Evolutionary conservation across 2,888 invertebrate species (phyloP).

Genomic region (Mechanitis mazaeus): DNA sequence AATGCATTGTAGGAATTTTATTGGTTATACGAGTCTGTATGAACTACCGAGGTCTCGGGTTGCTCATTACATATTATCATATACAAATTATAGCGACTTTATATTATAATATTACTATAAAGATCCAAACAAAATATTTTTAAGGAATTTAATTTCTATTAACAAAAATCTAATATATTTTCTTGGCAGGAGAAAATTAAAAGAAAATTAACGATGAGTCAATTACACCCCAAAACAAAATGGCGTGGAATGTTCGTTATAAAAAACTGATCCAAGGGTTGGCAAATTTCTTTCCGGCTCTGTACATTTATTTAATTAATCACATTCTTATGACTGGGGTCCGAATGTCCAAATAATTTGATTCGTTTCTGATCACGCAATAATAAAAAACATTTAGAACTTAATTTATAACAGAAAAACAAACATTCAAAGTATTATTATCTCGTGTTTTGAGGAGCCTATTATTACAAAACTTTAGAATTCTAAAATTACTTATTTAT

Average conservation of each 20-base stretch:
- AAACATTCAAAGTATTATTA: background rate
- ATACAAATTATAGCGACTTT: background rate
- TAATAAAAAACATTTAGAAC: background rate
- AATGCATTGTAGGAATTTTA: conserved; percentile 69
- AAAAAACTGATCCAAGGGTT: conserved; percentile 68
- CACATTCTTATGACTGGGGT: conserved; percentile 71
- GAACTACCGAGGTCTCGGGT: conserved; percentile 43
- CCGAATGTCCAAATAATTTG: conserved; percentile 67
- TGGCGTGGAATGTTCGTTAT: conserved; percentile 62
- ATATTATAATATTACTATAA: background rate
- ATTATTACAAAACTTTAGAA: background rate
- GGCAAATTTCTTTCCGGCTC: conserved; percentile 65
- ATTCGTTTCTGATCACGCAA: conserved; percentile 40
- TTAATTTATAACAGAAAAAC: background rate
- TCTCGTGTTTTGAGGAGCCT: background rate
- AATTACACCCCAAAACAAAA: conserved; percentile 63
- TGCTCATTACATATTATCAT: no score
- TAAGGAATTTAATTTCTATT: conserved; percentile 25
- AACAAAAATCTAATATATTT: conserved; percentile 22
- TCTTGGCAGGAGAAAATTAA: conserved; percentile 42
- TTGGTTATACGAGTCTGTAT: conserved; percentile 61
- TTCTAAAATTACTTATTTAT: background rate
- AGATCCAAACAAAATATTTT: conserved; percentile 19
- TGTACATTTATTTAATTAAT: conserved; percentile 75
- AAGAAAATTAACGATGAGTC: conserved; percentile 66